A percentile compares a stretch with the other conserved stretches of the same genome.
Evolutionary conservation across 1,140 invertebrate genomes (phyloP).

Genomic region (Hylyphantes graminicola): DNA sequence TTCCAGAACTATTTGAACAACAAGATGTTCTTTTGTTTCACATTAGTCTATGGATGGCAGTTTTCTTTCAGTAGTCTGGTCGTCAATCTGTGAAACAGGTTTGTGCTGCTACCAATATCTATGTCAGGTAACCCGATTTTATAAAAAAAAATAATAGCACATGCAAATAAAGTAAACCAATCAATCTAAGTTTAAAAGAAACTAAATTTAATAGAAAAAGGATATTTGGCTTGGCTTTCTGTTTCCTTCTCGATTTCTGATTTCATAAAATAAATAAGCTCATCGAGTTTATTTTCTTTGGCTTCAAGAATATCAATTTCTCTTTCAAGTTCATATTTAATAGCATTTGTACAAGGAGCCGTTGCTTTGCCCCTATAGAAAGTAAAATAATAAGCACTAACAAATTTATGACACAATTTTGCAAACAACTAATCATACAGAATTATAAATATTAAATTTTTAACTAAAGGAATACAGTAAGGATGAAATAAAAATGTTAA

Average conservation of each 20-base stretch:
- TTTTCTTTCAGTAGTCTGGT: too few species aligned
- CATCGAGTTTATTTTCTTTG: conserved; percentile 78
- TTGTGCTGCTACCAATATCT: too few species aligned
- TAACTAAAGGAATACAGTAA: too few species aligned
- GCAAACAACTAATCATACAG: too few species aligned
- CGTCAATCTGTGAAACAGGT: too few species aligned
- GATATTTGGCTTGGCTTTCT: conserved; percentile 61
- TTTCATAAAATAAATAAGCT: conserved; percentile 75
- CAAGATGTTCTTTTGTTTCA: too few species aligned
- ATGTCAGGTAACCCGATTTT: neutral
- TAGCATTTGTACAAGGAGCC: conserved; percentile 15
- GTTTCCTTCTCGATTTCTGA: conserved; percentile 56
- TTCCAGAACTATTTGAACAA: too few species aligned
- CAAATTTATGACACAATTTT: too few species aligned
- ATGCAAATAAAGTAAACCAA: conserved; percentile 1
- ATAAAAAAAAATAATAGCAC: neutral
- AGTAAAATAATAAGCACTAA: conserved; percentile 2
- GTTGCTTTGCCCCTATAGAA: conserved; percentile 25
- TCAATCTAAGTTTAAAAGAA: neutral
- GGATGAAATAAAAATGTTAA: too few species aligned
- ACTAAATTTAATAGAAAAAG: conserved; percentile 63
- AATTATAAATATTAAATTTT: too few species aligned
- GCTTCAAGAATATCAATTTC: conserved; percentile 76
- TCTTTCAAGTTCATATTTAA: conserved; percentile 66
- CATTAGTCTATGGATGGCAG: too few species aligned